phyloP scores from a whole-genome alignment of 1,140 invertebrate genomes.

The Pygmarrhopalites habei region DNA sequence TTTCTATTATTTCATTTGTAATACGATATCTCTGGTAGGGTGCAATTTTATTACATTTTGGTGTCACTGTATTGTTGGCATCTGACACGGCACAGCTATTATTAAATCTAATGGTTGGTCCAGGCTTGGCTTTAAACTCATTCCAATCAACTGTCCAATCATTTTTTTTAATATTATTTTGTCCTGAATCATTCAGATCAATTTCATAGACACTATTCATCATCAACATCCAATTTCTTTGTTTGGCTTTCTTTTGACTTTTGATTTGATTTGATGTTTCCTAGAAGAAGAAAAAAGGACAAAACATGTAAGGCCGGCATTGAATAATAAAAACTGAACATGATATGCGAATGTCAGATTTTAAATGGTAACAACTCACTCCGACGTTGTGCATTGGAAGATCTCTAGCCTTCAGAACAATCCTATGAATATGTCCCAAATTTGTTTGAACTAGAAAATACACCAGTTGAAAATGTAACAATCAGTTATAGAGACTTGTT shows the following conservation, averaged over 20 bases:
- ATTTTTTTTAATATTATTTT: neutral
- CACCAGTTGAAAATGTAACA: no score
- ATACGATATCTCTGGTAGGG: constrained; percentile 30
- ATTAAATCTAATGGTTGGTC: constrained; percentile 2
- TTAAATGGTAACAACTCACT: neutral
- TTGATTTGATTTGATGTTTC: constrained; percentile 10
- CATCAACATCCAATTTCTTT: constrained; percentile 28
- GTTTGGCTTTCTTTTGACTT: constrained; percentile 10
- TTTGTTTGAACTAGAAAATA: constrained; percentile 73
- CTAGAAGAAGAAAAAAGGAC: constrained; percentile 9
- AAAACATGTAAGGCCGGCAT: neutral
- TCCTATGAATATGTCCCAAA: constrained; percentile 64
- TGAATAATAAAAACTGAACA: constrained; percentile 9
- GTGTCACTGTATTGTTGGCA: neutral
- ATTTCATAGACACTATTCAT: constrained; percentile 36
- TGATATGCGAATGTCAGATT: neutral
- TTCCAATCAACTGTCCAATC: constrained; percentile 7
- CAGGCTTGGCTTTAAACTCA: neutral
- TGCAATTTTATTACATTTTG: neutral
- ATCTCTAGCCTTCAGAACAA: constrained; percentile 67
- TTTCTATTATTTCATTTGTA: constrained; percentile 31
- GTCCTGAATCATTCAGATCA: constrained; percentile 2
- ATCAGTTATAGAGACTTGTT: no score
- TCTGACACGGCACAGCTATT: neutral
- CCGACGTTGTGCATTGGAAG: constrained; percentile 56